phyloP scores from a whole-genome alignment of 1,140 invertebrate species.

The Mylabris phalerata region DNA sequence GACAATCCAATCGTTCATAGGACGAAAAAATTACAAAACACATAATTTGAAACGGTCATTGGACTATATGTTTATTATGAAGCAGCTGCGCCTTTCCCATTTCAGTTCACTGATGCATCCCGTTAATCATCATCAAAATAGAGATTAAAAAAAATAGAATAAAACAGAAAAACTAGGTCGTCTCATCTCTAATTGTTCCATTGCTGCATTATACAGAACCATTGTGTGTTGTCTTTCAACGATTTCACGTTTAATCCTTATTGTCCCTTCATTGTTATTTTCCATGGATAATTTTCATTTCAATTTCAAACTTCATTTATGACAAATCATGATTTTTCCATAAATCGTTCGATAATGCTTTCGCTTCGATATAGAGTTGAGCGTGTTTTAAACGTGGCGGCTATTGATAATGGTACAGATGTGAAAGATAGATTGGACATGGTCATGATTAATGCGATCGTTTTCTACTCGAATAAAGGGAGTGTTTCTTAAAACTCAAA shows the following conservation, averaged over 20 bases:
- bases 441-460: too few species aligned
- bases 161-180: constrained; percentile 5
- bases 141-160: too few species aligned
- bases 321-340: too few species aligned
- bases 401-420: too few species aligned
- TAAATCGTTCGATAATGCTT: too few species aligned
- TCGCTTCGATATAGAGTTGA: too few species aligned
- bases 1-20: constrained; percentile 14
- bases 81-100: constrained; percentile 19
- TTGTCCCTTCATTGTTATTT: not conserved
- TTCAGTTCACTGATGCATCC: constrained; percentile 19
- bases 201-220: not conserved
- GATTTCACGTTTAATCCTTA: constrained; percentile 1
- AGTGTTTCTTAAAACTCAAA: too few species aligned
- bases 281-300: not conserved
- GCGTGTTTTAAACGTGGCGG: too few species aligned
- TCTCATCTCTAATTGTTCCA: constrained; percentile 7
- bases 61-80: constrained; percentile 3
- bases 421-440: too few species aligned
- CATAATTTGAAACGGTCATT: constrained; percentile 17
- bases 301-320: too few species aligned
- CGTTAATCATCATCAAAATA: constrained; percentile 8
- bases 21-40: constrained; percentile 10
- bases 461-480: too few species aligned
- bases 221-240: constrained; percentile 2